Conservation (phyloP, 1,140 invertebrate genomes). For the Cydia strobilella region DNA sequence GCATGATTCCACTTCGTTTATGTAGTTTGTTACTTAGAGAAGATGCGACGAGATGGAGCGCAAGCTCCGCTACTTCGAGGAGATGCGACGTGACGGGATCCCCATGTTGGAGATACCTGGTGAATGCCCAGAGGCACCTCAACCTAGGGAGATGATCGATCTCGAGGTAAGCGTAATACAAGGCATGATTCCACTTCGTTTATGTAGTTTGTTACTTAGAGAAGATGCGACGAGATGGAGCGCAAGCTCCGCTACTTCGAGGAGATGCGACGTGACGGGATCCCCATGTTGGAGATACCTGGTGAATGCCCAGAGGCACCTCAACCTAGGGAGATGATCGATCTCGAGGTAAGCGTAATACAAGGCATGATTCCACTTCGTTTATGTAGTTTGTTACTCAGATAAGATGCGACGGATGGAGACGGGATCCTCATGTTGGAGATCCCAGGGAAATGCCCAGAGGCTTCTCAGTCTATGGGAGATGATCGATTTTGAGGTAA, state of each 20-base stretch:
- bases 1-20: background rate
- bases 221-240: conserved; percentile 95
- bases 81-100: conserved; percentile 98
- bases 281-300: conserved; percentile 96
- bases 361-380: background rate
- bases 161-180: conserved; percentile 87
- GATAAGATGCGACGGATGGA: conserved; percentile 93
- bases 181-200: background rate
- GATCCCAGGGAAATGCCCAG: too few species aligned
- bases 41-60: conserved; percentile 97
- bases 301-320: conserved; percentile 99
- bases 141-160: conserved; percentile 99
- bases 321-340: conserved; percentile 99
- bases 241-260: conserved; percentile 95
- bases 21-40: background rate
- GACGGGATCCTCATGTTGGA: too few species aligned
- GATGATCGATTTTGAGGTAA: too few species aligned
- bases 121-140: conserved; percentile 98
- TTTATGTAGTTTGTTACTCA: background rate
- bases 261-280: conserved; percentile 98
- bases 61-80: conserved; percentile 95
- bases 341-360: conserved; percentile 90
- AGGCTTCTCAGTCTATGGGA: too few species aligned
- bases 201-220: background rate
- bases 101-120: conserved; percentile 96